phyloP scores from a whole-genome alignment of 2,113 vertebrate genomes.

The Pomatostomus ruficeps region DNA sequence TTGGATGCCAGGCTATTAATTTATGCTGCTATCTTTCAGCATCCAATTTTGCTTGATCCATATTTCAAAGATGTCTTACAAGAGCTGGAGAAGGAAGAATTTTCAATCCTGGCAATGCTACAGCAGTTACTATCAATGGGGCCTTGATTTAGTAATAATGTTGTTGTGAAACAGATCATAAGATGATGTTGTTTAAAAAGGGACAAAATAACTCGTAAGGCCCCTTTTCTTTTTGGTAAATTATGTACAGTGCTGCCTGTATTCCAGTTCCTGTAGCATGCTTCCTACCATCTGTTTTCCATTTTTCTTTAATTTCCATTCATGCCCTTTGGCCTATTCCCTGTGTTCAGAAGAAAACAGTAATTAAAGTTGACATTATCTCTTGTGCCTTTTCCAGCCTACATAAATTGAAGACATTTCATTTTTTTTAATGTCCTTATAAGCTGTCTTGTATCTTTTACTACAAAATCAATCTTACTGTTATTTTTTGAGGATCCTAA shows the following conservation, averaged over 20 bases:
- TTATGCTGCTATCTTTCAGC: conserved; percentile 12
- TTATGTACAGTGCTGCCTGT: conserved; percentile 54
- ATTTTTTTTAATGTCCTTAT: not conserved
- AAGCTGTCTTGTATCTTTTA: not conserved
- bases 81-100: not conserved
- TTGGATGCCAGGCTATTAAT: not conserved
- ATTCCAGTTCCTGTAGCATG: conserved; percentile 47
- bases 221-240: conserved; percentile 14
- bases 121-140: not conserved
- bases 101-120: not conserved
- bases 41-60: not conserved
- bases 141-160: not conserved
- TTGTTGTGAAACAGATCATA: conserved; percentile 33
- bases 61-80: not conserved
- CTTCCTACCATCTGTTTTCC: conserved; percentile 73
- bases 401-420: not conserved
- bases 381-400: conserved; percentile 47
- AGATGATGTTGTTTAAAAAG: conserved; percentile 8
- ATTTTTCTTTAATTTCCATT: conserved; percentile 77
- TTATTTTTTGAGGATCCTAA: not conserved
- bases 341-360: conserved; percentile 61
- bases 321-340: conserved; percentile 66
- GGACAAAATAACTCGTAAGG: conserved; percentile 20
- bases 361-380: conserved; percentile 74
- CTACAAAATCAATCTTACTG: not conserved